phyloP scores from a whole-genome alignment of 2,113 vertebrate genomes.

The Brachyistius frenatus region DNA sequence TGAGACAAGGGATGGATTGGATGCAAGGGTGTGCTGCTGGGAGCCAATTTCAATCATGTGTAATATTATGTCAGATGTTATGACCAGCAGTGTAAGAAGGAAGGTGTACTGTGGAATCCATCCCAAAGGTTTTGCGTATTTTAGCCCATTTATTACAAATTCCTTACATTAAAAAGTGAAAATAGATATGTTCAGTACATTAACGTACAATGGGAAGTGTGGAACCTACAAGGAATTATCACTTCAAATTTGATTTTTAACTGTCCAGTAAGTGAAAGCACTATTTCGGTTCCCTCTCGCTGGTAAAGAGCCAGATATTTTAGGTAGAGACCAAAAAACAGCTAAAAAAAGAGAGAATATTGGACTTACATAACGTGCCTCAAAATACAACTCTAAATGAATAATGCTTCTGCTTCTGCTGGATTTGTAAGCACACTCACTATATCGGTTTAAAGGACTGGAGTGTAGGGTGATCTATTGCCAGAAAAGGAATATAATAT shows the following conservation, averaged over 20 bases:
- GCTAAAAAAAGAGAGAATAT: neutral
- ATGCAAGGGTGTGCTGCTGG: constrained; percentile 7
- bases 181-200: neutral
- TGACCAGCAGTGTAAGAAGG: neutral
- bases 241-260: neutral
- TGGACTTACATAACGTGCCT: neutral
- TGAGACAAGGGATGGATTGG: constrained; percentile 13
- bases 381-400: too few relatives aligned
- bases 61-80: constrained; percentile 10
- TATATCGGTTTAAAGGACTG: too few relatives aligned
- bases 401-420: too few relatives aligned
- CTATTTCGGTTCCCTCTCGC: neutral
- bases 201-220: neutral
- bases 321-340: neutral
- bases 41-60: constrained; percentile 25
- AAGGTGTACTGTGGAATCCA: neutral
- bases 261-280: neutral
- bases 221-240: neutral
- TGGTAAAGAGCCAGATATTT: neutral
- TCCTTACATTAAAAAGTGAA: neutral
- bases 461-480: too few relatives aligned
- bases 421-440: too few relatives aligned
- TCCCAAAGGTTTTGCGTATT: neutral
- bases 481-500: too few relatives aligned
- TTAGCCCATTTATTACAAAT: neutral